Evolutionary conservation across 2,113 vertebrate species (phyloP).

Genomic region (Prolemur simus): DNA sequence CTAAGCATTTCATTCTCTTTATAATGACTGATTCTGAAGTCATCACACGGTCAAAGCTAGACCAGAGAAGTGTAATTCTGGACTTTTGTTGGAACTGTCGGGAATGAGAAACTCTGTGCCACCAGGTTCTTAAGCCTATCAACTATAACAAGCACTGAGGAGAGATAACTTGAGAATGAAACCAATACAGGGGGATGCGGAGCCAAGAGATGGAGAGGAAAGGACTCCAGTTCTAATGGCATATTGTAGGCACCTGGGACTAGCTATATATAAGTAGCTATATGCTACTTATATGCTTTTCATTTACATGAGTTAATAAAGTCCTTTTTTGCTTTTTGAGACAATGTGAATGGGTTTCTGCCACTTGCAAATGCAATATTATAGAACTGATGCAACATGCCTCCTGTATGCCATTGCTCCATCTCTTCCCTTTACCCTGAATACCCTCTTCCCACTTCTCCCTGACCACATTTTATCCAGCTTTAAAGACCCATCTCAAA

Average conservation of each 20-base stretch:
- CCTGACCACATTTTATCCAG: background rate
- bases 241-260: background rate
- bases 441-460: background rate
- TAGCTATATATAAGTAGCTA: background rate
- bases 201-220: background rate
- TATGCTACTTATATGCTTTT: background rate
- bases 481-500: background rate
- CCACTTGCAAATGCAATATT: background rate
- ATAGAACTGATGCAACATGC: background rate
- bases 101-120: background rate
- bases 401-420: background rate
- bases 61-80: background rate
- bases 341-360: background rate
- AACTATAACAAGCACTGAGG: background rate
- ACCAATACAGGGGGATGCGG: background rate
- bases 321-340: background rate
- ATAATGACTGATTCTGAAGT: background rate
- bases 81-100: background rate
- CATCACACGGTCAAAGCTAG: background rate
- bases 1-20: background rate
- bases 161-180: background rate
- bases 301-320: background rate
- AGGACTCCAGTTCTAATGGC: background rate
- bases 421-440: background rate
- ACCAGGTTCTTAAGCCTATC: background rate